phyloP scores from a whole-genome alignment of 2,797 vertebrate species.

The Enteromius fasciolatus region DNA sequence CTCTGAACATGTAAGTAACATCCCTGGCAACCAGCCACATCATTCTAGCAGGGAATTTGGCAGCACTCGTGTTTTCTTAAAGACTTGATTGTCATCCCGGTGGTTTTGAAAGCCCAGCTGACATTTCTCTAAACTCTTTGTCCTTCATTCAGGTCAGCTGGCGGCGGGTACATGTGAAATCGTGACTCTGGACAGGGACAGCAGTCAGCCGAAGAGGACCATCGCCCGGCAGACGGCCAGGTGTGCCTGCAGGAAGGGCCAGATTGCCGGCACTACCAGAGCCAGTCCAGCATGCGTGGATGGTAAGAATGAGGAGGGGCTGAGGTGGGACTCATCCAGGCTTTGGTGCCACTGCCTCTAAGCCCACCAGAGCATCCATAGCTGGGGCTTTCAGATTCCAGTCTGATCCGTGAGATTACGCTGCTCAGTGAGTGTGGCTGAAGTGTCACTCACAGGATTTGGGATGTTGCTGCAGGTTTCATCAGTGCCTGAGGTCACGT shows the following conservation, averaged over 20 bases:
- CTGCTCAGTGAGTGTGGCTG: slow-evolving; percentile 52
- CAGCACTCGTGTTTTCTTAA: not conserved
- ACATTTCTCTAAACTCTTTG: slow-evolving; percentile 37
- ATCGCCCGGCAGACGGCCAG: slow-evolving; percentile 98
- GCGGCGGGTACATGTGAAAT: slow-evolving; percentile 97
- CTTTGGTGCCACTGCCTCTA: slow-evolving; percentile 50
- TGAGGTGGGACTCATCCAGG: slow-evolving; percentile 42
- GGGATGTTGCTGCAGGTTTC: slow-evolving; percentile 64
- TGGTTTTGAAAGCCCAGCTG: not conserved
- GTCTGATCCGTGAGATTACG: slow-evolving; percentile 58
- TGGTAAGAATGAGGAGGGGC: slow-evolving; percentile 80
- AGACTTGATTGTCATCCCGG: not conserved
- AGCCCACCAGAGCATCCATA: slow-evolving; percentile 50
- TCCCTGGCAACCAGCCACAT: slow-evolving; percentile 17
- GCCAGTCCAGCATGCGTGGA: slow-evolving; percentile 97
- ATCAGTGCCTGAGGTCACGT: slow-evolving; percentile 66
- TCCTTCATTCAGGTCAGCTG: slow-evolving; percentile 87
- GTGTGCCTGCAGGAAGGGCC: slow-evolving; percentile 98
- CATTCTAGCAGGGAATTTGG: not conserved
- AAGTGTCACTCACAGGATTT: slow-evolving; percentile 53
- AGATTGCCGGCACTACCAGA: slow-evolving; percentile 97
- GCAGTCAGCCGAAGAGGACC: slow-evolving; percentile 97
- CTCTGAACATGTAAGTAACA: not conserved
- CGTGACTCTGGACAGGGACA: slow-evolving; percentile 97
- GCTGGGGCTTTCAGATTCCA: slow-evolving; percentile 42